Evolutionary conservation across 2,888 invertebrate genomes (phyloP).

Genomic region (Apodemia hepburni): DNA sequence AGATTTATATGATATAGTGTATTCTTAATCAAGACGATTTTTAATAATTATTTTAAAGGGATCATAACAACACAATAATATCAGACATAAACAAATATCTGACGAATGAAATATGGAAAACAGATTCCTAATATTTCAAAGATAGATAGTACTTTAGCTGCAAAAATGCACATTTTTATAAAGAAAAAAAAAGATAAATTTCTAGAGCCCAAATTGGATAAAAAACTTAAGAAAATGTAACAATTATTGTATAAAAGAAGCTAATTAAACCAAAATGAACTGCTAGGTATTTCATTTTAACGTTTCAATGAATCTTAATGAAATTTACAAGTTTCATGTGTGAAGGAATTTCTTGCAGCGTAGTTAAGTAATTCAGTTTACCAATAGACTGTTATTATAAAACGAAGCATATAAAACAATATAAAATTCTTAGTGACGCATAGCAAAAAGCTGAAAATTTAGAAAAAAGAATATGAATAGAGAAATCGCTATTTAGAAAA

Average conservation of each 20-base stretch:
- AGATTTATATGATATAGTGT: too few relatives aligned
- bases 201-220: not conserved
- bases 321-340: not conserved
- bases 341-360: not conserved
- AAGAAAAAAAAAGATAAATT: not conserved
- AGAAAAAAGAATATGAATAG: not conserved
- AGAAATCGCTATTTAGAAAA: not conserved
- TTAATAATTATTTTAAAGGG: not conserved
- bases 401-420: not conserved
- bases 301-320: not conserved
- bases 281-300: not conserved
- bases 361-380: constrained; percentile 1
- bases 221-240: not conserved
- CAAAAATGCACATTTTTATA: too few relatives aligned
- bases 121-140: too few relatives aligned
- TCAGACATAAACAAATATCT: too few relatives aligned
- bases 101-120: too few relatives aligned
- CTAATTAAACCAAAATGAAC: not conserved
- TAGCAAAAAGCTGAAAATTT: constrained; percentile 5
- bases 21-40: not conserved
- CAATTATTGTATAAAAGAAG: not conserved
- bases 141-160: too few relatives aligned
- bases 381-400: not conserved
- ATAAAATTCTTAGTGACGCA: not conserved
- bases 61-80: too few relatives aligned